phyloP scores from a whole-genome alignment of 2,113 vertebrate species.

The Colinus virginianus region DNA sequence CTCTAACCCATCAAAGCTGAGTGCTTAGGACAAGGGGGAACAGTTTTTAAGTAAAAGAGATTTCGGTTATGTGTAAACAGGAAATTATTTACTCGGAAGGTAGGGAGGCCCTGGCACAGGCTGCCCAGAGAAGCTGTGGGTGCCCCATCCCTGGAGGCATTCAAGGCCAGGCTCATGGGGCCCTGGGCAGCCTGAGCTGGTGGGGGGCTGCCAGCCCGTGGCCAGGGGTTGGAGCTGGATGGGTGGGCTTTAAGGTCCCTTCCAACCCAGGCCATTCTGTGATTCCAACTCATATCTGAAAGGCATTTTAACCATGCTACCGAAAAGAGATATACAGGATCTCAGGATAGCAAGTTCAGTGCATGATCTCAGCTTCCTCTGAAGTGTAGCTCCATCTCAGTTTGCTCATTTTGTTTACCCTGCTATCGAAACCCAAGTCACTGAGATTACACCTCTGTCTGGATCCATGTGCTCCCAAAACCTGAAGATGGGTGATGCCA shows the following conservation, averaged over 20 bases:
- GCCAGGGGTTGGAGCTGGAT: background rate
- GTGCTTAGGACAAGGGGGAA: background rate
- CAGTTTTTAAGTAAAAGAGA: background rate
- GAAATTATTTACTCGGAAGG: background rate
- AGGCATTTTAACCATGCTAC: background rate
- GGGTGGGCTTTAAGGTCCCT: background rate
- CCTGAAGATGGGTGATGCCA: background rate
- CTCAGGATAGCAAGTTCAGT: background rate
- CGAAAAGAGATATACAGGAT: background rate
- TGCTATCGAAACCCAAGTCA: background rate
- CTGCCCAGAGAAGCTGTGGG: background rate
- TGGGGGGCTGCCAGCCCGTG: background rate
- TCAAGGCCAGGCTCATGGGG: background rate
- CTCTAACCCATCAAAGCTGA: constrained; percentile 6
- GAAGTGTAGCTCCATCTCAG: background rate
- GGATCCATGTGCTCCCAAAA: background rate
- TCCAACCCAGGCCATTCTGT: background rate
- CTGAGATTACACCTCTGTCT: background rate
- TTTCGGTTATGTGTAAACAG: background rate
- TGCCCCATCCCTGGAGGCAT: background rate
- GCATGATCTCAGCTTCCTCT: background rate
- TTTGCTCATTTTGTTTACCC: background rate
- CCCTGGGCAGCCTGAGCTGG: background rate
- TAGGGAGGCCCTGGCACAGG: background rate
- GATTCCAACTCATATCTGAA: background rate